These are phyloP conservation scores for Danionella dracula DNA, from an alignment of 2,797 vertebrate genomes.

Conservation along the genomic window DNA sequence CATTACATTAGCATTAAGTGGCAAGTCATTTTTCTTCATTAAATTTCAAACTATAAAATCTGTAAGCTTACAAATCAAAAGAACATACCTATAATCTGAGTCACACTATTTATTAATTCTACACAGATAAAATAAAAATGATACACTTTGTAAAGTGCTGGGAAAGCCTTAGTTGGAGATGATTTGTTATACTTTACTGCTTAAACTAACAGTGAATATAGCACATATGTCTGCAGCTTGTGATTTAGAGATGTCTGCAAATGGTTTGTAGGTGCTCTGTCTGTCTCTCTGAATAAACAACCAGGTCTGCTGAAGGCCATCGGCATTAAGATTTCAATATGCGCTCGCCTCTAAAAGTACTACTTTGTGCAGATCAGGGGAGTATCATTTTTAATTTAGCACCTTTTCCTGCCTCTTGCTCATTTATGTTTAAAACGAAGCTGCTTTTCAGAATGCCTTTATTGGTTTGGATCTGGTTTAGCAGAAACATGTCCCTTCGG, in stretches of 20 bases:
- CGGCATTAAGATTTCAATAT: constrained; percentile 65
- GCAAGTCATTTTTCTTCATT: too few relatives aligned
- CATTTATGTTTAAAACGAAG: constrained; percentile 61
- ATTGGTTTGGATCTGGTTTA: constrained; percentile 3
- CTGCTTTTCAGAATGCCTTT: constrained; percentile 30
- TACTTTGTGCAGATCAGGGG: constrained; percentile 57
- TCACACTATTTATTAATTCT: too few relatives aligned
- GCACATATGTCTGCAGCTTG: constrained; percentile 13
- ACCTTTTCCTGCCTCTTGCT: constrained; percentile 51
- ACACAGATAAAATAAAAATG: too few relatives aligned
- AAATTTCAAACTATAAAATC: too few relatives aligned
- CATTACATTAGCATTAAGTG: too few relatives aligned
- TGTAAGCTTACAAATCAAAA: too few relatives aligned
- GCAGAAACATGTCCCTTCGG: constrained; percentile 16
- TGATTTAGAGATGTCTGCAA: background rate
- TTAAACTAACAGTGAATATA: background rate
- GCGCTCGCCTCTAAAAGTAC: constrained; percentile 50
- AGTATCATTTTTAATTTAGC: constrained; percentile 71
- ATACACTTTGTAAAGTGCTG: too few relatives aligned
- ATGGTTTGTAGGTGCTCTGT: constrained; percentile 7
- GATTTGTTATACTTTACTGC: too few relatives aligned
- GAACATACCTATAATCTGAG: too few relatives aligned
- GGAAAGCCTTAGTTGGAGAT: too few relatives aligned
- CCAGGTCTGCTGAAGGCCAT: constrained; percentile 42
- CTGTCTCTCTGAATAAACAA: constrained; percentile 42